Percentiles rank a stretch among this genome's conserved stretches.
These are phyloP conservation scores for Proisotoma minuta DNA, from an alignment of 2,888 invertebrate genomes.

Conservation along the genomic window DNA sequence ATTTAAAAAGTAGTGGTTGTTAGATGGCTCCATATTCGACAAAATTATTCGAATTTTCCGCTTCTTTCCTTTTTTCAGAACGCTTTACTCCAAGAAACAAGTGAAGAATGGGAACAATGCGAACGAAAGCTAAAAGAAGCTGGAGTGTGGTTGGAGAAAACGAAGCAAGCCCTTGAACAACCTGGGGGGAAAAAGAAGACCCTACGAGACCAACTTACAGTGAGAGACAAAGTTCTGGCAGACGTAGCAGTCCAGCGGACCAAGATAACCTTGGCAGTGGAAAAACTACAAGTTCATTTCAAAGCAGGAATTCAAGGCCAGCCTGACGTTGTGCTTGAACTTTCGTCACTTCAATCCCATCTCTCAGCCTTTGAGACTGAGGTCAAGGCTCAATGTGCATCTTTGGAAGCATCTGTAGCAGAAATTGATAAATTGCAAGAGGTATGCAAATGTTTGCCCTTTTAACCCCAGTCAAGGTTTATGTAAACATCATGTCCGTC, in stretches of 20 bases:
- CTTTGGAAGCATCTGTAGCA: conserved; percentile 67
- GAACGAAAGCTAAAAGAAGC: conserved; percentile 89
- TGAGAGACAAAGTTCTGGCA: conserved; percentile 65
- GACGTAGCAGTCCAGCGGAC: conserved; percentile 85
- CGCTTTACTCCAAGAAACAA: conserved; percentile 80
- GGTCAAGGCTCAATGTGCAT: conserved; percentile 62
- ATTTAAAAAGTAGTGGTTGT: background rate
- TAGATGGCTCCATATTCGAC: background rate
- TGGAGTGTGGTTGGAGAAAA: conserved; percentile 81
- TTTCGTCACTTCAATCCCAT: conserved; percentile 64
- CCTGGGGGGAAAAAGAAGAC: conserved; percentile 81
- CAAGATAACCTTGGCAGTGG: conserved; percentile 80
- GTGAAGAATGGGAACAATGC: conserved; percentile 94
- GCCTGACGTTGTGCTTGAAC: conserved; percentile 67
- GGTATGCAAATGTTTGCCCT: conserved; percentile 51
- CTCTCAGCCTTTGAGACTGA: conserved; percentile 63
- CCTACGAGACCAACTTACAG: conserved; percentile 76
- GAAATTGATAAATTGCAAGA: conserved; percentile 84
- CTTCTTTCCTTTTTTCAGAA: conserved; percentile 57
- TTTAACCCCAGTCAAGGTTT: background rate
- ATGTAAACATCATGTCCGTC: background rate
- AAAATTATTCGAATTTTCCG: background rate
- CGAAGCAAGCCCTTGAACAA: conserved; percentile 69
- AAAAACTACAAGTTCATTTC: conserved; percentile 89
- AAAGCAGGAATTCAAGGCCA: conserved; percentile 75